phyloP scores from a whole-genome alignment of 53 echinoderm and acorn worm species.

The Echinometra lucunter region DNA sequence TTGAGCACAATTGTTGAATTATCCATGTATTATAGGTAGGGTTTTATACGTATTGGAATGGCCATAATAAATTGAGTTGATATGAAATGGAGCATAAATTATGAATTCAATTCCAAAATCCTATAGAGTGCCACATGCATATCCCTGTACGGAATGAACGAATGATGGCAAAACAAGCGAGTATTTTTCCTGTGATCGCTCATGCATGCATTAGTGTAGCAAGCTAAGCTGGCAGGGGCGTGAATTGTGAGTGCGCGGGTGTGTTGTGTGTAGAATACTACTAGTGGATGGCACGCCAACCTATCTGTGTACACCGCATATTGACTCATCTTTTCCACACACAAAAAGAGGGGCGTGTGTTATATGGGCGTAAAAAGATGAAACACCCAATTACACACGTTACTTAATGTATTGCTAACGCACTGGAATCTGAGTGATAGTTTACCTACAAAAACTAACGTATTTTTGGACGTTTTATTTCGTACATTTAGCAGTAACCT shows the following conservation, averaged over 20 bases:
- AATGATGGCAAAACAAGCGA: neutral
- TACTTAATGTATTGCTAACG: neutral
- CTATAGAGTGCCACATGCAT: neutral
- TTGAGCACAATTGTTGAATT: too few relatives aligned
- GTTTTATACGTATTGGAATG: too few relatives aligned
- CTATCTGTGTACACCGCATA: neutral
- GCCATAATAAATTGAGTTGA: too few relatives aligned
- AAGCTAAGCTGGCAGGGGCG: neutral
- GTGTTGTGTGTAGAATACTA: neutral
- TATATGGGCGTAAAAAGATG: slow-evolving; percentile 4
- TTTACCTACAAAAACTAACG: neutral
- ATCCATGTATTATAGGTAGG: too few relatives aligned
- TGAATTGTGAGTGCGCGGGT: neutral
- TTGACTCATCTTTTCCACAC: slow-evolving; percentile 12
- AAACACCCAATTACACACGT: neutral
- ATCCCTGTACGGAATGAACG: neutral
- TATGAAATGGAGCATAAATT: too few relatives aligned
- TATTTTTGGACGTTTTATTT: neutral
- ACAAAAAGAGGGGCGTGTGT: slow-evolving; percentile 16
- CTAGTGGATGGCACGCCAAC: neutral
- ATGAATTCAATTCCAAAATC: neutral
- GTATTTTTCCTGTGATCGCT: neutral
- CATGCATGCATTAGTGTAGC: neutral
- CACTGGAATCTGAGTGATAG: neutral
- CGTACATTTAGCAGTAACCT: neutral